Conservation (phyloP, 2,113 vertebrate species). For the Canis aureus region DNA sequence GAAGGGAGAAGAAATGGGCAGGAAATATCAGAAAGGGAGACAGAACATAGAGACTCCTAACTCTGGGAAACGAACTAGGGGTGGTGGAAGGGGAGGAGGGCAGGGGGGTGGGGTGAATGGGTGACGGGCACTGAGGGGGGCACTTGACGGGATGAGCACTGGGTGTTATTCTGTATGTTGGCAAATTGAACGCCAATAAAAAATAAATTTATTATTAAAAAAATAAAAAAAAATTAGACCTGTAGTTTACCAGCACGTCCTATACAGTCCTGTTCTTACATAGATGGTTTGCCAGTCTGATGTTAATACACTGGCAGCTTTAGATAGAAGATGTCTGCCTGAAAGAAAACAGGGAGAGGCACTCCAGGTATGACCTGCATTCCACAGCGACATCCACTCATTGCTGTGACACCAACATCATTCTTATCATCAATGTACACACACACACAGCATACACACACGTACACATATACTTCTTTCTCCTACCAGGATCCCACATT, state of each 20-base stretch:
- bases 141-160: too few species aligned
- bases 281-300: background rate
- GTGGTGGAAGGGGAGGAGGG: too few species aligned
- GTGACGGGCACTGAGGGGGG: too few species aligned
- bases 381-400: background rate
- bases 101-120: too few species aligned
- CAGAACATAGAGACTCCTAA: too few species aligned
- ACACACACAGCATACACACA: background rate
- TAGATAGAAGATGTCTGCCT: background rate
- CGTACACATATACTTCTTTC: rapidly evolving
- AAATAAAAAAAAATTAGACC: background rate
- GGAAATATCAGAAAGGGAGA: too few species aligned
- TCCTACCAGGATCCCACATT: background rate
- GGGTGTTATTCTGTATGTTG: too few species aligned
- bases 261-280: background rate
- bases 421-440: background rate
- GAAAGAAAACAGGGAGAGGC: background rate
- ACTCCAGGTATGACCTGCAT: background rate
- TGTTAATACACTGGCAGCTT: too few species aligned
- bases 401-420: background rate
- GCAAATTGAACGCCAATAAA: too few species aligned
- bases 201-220: too few species aligned
- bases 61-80: too few species aligned
- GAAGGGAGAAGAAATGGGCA: too few species aligned
- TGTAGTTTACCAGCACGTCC: background rate